These are phyloP conservation scores for Himalopsyche anomala DNA, from an alignment of 2,888 invertebrate species.

Conservation along the genomic window DNA sequence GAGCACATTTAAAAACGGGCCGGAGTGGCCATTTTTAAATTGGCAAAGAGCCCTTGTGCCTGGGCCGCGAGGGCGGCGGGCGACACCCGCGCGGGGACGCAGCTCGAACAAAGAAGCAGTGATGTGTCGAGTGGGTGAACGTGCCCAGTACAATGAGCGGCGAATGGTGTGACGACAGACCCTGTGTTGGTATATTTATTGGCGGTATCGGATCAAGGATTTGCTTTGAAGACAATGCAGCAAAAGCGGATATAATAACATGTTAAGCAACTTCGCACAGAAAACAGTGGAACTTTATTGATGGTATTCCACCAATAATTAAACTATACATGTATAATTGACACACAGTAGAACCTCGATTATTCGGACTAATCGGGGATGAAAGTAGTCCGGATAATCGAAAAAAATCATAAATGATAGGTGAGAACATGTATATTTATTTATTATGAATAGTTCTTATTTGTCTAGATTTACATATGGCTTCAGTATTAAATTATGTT, in stretches of 20 bases:
- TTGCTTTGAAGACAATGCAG: neutral
- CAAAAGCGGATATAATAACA: neutral
- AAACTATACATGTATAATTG: too few species aligned
- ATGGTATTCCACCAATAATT: too few species aligned
- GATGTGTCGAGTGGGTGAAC: conserved; percentile 8
- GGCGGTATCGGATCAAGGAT: conserved; percentile 6
- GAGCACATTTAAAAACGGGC: conserved; percentile 31
- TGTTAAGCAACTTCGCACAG: too few species aligned
- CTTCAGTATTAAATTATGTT: too few species aligned
- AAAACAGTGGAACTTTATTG: too few species aligned
- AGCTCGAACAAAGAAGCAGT: conserved; percentile 14
- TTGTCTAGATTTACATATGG: too few species aligned
- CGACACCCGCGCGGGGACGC: neutral
- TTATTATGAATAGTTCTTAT: too few species aligned
- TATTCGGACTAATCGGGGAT: conserved; percentile 55
- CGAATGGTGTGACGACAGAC: neutral
- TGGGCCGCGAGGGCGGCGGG: neutral
- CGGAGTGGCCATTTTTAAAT: conserved; percentile 30
- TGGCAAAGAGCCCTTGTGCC: conserved; percentile 7
- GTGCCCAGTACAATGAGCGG: conserved; percentile 6
- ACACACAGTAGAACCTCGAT: conserved; percentile 58
- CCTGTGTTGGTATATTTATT: conserved; percentile 12
- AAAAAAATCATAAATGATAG: too few species aligned
- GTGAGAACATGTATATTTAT: too few species aligned
- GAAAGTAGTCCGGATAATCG: neutral